Evolutionary conservation across 2,888 invertebrate species (phyloP), one percentile per base, ranked within the genome.

Genomic region (Chrysina gloriosa): DNA sequence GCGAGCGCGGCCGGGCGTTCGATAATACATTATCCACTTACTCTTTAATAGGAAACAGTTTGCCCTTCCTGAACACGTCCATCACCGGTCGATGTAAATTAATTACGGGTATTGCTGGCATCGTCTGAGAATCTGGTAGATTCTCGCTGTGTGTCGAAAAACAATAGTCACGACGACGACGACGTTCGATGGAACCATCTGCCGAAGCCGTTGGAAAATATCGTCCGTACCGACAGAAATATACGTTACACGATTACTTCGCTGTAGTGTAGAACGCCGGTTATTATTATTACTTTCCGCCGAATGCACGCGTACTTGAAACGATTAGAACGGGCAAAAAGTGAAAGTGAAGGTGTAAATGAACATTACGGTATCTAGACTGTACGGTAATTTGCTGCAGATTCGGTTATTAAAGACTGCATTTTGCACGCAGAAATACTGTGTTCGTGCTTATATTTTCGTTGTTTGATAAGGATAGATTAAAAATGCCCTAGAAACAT

Each of bases 81-180:
- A 61, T 61, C 58, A 42, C 27, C 42, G 42, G 42, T 19, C 29
- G 58, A 61, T 61, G 58, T 29, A 45, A 61, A 61, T 61, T 61
- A 61, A 61, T 61, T 61, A 27, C 42, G 3, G 58, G 27, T 14
- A 61, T 61, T 61, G 42, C 16, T 21, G 14, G 27, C 42, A 39
- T 42, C 58, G 16, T 45, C 42, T 19, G 36, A 42, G 29, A n/a
- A n/a, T n/a, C 45, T 45, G 42, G 42, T 29, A 42, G 29, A 9
- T 52, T 19, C 19, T 42, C 58, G 27, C 45, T 42, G 42, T 29
- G 58, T 61, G 42, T 25, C 42, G 42, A 9, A 14, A 61, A 58
- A 58, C n/a, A n/a, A n/a, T n/a, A n/a, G n/a, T n/a, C n/a, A n/a
- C 42, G 19, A 45, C 58, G 16, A 27, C 16, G 42, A 58, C 58